Conservation (phyloP, 2,888 invertebrate genomes). For the Netelia inedita region DNA sequence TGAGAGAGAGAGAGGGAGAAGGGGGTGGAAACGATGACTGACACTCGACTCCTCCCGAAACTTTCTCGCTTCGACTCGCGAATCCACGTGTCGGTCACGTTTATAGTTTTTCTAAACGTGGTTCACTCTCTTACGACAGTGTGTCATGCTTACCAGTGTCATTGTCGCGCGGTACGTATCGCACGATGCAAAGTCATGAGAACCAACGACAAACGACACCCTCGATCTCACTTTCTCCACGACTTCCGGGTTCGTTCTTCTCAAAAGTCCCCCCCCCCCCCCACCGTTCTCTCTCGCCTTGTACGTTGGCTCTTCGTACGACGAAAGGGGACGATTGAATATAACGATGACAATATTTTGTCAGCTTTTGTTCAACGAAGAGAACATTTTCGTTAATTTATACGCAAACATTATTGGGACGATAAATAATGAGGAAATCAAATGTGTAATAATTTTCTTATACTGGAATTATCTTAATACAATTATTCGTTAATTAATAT, state of each 20-base stretch:
- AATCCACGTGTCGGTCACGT: slow-evolving; percentile 67
- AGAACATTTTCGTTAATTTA: not conserved
- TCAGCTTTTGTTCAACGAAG: slow-evolving; percentile 6
- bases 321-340: slow-evolving; percentile 25
- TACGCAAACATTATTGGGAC: not conserved
- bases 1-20: slow-evolving; percentile 37
- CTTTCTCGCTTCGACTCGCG: slow-evolving; percentile 44
- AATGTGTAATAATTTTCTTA: not conserved
- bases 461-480: no score
- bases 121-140: slow-evolving; percentile 44
- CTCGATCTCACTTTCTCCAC: not conserved
- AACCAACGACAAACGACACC: slow-evolving; percentile 42
- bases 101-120: slow-evolving; percentile 33
- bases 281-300: no score
- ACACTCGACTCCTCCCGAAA: slow-evolving; percentile 63
- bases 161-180: slow-evolving; percentile 56
- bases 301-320: not conserved
- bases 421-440: not conserved
- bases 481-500: no score
- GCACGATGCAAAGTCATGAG: slow-evolving; percentile 53
- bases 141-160: slow-evolving; percentile 40
- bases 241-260: slow-evolving; percentile 60
- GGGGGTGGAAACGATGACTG: slow-evolving; percentile 43
- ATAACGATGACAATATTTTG: slow-evolving; percentile 54
- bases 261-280: not conserved